Percentiles rank a stretch among this genome's conserved stretches.
Evolutionary conservation across 2,888 invertebrate species (phyloP).

Genomic region (Helleia helle): DNA sequence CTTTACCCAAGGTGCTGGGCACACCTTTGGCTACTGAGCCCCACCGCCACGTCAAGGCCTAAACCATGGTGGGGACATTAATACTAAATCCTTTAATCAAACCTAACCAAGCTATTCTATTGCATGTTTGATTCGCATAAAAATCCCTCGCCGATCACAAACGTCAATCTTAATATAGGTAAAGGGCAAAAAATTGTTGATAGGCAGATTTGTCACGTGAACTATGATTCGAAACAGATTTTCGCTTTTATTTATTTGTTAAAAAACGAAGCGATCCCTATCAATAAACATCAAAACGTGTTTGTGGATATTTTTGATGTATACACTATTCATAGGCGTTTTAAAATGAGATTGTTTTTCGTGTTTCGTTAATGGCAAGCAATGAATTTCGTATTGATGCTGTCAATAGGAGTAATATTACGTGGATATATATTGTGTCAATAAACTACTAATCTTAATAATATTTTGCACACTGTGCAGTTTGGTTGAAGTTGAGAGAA

Average conservation of each 20-base stretch:
- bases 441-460: too few relatives aligned
- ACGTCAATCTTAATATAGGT: constrained; percentile 11
- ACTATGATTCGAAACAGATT: constrained; percentile 36
- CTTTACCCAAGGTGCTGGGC: too few relatives aligned
- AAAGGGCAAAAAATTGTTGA: constrained; percentile 6
- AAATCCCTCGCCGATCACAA: constrained; percentile 6
- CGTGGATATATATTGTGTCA: too few relatives aligned
- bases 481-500: too few relatives aligned
- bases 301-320: neutral
- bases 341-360: neutral
- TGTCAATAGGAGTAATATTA: too few relatives aligned
- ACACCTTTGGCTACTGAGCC: too few relatives aligned
- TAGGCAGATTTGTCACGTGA: constrained; percentile 13
- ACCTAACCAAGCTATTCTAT: neutral
- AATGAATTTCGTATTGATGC: too few relatives aligned
- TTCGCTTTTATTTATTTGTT: constrained; percentile 37
- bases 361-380: neutral
- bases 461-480: too few relatives aligned
- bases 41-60: too few relatives aligned
- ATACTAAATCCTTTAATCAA: too few relatives aligned
- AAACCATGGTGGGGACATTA: too few relatives aligned
- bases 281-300: constrained; percentile 30
- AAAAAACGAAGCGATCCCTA: constrained; percentile 15
- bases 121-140: neutral
- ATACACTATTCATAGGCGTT: neutral